Base-by-base conservation (phyloP, 2,113 vertebrate species). In the Menura novaehollandiae region DNA sequence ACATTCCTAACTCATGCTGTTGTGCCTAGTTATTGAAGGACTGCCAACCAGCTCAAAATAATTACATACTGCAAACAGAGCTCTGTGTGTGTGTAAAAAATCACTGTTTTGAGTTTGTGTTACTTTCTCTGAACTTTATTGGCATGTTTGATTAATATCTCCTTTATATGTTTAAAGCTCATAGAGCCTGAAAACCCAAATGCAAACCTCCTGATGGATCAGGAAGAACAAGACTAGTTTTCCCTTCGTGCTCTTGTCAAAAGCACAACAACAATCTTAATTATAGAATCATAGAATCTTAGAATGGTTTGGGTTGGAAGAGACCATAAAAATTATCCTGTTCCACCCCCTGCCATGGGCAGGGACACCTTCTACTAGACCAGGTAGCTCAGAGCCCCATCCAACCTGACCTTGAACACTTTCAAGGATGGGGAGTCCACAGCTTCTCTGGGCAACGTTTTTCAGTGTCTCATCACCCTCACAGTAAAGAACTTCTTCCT, bases 1-100 rank as follows among this genome's bases (percentile, higher is more conserved):
- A 85, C 44, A 68, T 96, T 91, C 71, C 88, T 94, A 81, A 84
- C 66, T 93, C 49, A 56, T 60, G 51, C 89, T 85, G 67, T 66
- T 96, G 44, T 85, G 32, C 64, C 77, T 92, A 51, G 39, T 76
- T 96, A 68, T 60, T 75, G 75, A 84, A 91, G 86, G 84, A 59
- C 62, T 94, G 75, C 84, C 67, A 94, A 92, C 63, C 49, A 91
- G 32, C 33, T 89, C 69, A 51, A 71, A 71, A 75, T 89, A 95
- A 94, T 89, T 92, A 58, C 62, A 74, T n/a, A 79, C 43, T 88
- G 73, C 56, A 95, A 94, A 85, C 44, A 77, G 79, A 72, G 26
- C 33, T 93, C 32, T 15, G 15, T 10, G 6, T 6, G 13, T 7
- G 4, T 1, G 19, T n/a, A 16, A 27, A 19, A 7, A 85, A 68